These are phyloP conservation scores for Plecturocebus donacophilus DNA, from an alignment of 2,113 vertebrate species.

Conservation along the genomic window DNA sequence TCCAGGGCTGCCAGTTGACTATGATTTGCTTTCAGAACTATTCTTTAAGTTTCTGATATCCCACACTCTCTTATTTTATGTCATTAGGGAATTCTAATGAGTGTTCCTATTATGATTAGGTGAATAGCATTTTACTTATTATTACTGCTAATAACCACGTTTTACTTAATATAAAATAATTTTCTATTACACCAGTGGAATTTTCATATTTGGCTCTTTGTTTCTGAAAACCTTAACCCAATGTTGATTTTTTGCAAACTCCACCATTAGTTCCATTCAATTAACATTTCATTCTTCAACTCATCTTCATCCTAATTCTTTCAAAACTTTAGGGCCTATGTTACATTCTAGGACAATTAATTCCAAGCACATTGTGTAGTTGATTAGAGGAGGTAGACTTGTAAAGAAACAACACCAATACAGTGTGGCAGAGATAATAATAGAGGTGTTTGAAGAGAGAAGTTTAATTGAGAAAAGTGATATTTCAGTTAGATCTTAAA, in stretches of 20 bases:
- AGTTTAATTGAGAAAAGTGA: neutral
- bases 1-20: neutral
- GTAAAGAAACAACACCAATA: neutral
- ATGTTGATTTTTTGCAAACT: neutral
- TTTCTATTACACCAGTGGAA: neutral
- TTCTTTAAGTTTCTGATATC: neutral
- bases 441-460: conserved; percentile 21
- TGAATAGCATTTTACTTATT: neutral
- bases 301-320: conserved; percentile 49
- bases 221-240: conserved; percentile 35
- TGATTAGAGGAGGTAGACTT: conserved; percentile 32
- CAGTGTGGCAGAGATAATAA: neutral
- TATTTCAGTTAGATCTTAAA: conserved; percentile 1
- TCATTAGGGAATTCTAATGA: conserved; percentile 33
- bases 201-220: neutral
- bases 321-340: conserved; percentile 16
- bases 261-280: conserved; percentile 29
- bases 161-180: conserved; percentile 21
- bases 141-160: conserved; percentile 2
- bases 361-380: conserved; percentile 10
- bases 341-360: conserved; percentile 40
- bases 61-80: neutral
- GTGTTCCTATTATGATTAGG: neutral
- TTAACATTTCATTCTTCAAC: conserved; percentile 51
- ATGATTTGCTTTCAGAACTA: neutral